Base-by-base conservation (phyloP, 2,888 invertebrate genomes). In the Aphidoletes aphidimyza region DNA sequence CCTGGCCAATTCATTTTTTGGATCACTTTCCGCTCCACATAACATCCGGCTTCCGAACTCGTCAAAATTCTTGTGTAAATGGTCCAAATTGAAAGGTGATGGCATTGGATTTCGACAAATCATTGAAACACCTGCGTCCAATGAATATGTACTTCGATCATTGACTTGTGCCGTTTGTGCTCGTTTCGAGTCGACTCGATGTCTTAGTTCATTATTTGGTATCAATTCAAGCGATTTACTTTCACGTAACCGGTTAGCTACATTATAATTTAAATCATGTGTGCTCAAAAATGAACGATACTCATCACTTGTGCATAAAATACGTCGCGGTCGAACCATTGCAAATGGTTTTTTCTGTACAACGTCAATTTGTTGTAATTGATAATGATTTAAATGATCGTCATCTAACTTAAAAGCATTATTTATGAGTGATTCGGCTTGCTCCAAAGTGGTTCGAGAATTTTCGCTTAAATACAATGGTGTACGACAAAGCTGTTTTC, bases 161-260 rank as follows among this genome's bases (percentile, higher is more conserved):
- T 88, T 88, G 14, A 54, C 26, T 83, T 83, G 83, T 47, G 37
- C 1, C 22, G 42, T 84, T 69, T 88, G 88, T 85, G 88, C 85
- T 86, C 89, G 88, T 84, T 86, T 54, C 47, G 87, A 87, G 26
- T 89, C 89, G 83, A 87, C 86, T 0, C 89, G 88, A 84, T 88
- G 89, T 22, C 88, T 88, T 85, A 87, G 37, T 84, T 89, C 89
- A 87, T 69, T 69, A 39, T 87, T 86, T 9, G 93, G 94, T 87
- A 94, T 91, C 1, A 92, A 92, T 88, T 94, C 94, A 85, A 94
- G 89, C 0, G 94, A 94, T 86, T 92, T 92, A 0, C 93, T 93
- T 87, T 93, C 93, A 34, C 93, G 90, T 86, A 93, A 86, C 84
- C 84, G 83, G 37, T 19, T 45, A 2, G 39, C 47, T 47, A n/a